Conservation (phyloP, 2,113 vertebrate species). For the Cyprinodon brontotheroides region DNA sequence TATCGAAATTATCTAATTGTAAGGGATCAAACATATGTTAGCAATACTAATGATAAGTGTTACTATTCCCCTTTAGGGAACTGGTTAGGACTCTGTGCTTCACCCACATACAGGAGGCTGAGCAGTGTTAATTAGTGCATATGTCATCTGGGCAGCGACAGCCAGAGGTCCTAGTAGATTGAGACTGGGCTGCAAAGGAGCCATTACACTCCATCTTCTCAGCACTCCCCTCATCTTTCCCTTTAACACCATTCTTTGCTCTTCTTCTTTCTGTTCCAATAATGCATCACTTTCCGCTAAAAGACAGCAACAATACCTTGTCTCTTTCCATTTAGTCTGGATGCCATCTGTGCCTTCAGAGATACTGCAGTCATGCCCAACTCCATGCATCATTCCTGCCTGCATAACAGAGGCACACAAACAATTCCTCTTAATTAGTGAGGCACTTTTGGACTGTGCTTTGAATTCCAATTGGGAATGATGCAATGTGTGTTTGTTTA, state of each 20-base stretch:
- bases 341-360: constrained; percentile 68
- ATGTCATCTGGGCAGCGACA: constrained; percentile 71
- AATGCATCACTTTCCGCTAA: constrained; percentile 64
- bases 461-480: constrained; percentile 42
- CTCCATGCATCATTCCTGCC: constrained; percentile 53
- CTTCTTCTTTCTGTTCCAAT: constrained; percentile 55
- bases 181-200: constrained; percentile 58
- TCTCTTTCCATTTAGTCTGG: constrained; percentile 57
- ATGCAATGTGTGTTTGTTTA: constrained; percentile 41
- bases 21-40: constrained; percentile 36
- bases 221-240: constrained; percentile 51
- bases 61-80: constrained; percentile 30
- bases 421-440: constrained; percentile 58
- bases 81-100: constrained; percentile 35
- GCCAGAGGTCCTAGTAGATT: constrained; percentile 71
- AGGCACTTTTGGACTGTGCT: constrained; percentile 33
- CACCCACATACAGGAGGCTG: constrained; percentile 36
- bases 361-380: constrained; percentile 54
- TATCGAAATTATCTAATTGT: constrained; percentile 16
- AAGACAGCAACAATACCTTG: constrained; percentile 63
- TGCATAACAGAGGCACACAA: constrained; percentile 43
- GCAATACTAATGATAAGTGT: constrained; percentile 31
- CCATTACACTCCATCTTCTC: constrained; percentile 72
- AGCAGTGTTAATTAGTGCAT: constrained; percentile 71
- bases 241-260: constrained; percentile 40